phyloP scores from a whole-genome alignment of 2,113 vertebrate genomes.

The Calidris pugnax region DNA sequence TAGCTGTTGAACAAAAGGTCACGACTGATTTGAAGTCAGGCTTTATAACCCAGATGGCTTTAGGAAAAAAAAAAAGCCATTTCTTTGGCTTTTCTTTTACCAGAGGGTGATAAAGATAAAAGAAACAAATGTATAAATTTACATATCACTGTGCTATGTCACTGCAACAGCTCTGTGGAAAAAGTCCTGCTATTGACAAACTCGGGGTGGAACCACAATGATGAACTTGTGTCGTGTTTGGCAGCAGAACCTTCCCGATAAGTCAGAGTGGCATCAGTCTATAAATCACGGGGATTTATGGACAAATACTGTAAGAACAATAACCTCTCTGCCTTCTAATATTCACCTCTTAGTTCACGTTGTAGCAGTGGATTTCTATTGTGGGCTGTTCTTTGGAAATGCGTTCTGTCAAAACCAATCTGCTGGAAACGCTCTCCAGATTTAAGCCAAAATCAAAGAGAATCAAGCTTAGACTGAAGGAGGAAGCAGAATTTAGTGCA shows the following conservation, averaged over 20 bases:
- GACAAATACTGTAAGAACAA: constrained; percentile 26
- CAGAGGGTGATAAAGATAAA: constrained; percentile 30
- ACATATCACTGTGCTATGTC: constrained; percentile 19
- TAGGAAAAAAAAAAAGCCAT: background rate
- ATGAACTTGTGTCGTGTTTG: background rate
- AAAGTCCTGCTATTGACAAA: constrained; percentile 28
- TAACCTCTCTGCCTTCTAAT: constrained; percentile 41
- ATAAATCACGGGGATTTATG: constrained; percentile 17
- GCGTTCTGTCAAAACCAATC: background rate
- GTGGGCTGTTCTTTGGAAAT: constrained; percentile 39
- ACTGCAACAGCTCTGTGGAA: constrained; percentile 18
- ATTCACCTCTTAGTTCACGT: constrained; percentile 39
- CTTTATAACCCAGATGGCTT: constrained; percentile 64
- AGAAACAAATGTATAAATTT: constrained; percentile 29
- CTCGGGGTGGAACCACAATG: background rate
- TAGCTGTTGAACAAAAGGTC: constrained; percentile 69
- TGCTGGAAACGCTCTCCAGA: background rate
- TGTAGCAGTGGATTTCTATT: background rate
- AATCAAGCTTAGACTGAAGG: background rate
- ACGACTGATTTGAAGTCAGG: constrained; percentile 48
- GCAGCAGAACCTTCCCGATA: constrained; percentile 17
- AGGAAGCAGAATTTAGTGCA: no score
- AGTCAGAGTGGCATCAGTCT: constrained; percentile 24
- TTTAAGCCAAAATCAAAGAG: background rate
- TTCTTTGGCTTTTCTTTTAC: constrained; percentile 18